These are phyloP conservation scores for Tuberolachnus salignus DNA, from an alignment of 2,888 invertebrate genomes.

Conservation along the genomic window DNA sequence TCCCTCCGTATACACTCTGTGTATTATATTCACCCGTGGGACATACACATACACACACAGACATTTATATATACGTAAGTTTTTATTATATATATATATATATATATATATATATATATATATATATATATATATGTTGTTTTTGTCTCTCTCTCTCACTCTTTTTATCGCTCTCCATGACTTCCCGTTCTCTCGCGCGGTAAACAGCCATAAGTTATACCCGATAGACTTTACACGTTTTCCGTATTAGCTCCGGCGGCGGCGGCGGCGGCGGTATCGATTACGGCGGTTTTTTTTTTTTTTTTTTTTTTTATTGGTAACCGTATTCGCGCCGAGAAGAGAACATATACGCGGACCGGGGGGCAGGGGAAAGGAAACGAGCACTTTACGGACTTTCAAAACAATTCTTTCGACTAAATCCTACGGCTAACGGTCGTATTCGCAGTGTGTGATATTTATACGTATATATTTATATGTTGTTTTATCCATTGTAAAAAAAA, in stretches of 20 bases:
- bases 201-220: slow-evolving; percentile 55
- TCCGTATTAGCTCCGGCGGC: slow-evolving; percentile 43
- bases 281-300: too few species aligned
- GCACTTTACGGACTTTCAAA: slow-evolving; percentile 42
- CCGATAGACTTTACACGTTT: slow-evolving; percentile 53
- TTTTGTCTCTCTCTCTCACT: too few species aligned
- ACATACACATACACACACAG: too few species aligned
- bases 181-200: slow-evolving; percentile 47
- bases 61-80: slow-evolving; percentile 13
- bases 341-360: not conserved
- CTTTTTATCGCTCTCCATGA: slow-evolving; percentile 56
- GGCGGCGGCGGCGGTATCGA: slow-evolving; percentile 41
- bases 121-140: too few species aligned
- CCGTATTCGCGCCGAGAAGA: slow-evolving; percentile 17
- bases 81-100: not conserved
- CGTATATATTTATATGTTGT: not conserved
- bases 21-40: too few species aligned
- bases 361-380: slow-evolving; percentile 3
- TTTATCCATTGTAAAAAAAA: not conserved
- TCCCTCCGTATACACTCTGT: too few species aligned
- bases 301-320: slow-evolving; percentile 49
- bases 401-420: slow-evolving; percentile 42
- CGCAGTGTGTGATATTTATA: not conserved
- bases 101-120: too few species aligned
- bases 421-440: not conserved